Evolutionary conservation across 2,797 vertebrate species (phyloP).

Genomic region (Danio aesculapii): DNA sequence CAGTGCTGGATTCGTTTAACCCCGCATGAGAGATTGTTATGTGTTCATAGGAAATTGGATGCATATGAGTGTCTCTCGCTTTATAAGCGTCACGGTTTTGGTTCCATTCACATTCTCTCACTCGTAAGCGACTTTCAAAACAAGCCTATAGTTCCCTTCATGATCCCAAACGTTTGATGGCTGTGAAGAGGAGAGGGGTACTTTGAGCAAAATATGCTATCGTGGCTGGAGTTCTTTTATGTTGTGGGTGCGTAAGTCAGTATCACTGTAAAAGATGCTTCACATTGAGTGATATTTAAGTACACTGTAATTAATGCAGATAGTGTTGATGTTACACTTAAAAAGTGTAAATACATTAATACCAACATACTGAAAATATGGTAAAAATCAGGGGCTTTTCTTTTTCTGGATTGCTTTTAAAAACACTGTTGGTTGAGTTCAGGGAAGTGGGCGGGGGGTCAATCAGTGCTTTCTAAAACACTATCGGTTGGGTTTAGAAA

Average conservation of each 20-base stretch:
- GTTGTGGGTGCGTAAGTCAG: neutral
- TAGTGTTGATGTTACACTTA: neutral
- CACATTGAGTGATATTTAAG: neutral
- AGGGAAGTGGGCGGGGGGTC: too few relatives aligned
- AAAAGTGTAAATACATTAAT: neutral
- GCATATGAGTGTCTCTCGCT: conserved; percentile 44
- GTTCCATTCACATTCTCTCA: conserved; percentile 24
- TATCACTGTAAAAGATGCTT: neutral
- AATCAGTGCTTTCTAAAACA: too few relatives aligned
- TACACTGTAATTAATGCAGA: neutral
- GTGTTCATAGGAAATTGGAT: conserved; percentile 50
- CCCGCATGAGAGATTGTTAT: conserved; percentile 51
- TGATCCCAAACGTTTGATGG: conserved; percentile 1
- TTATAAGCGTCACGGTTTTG: conserved; percentile 21
- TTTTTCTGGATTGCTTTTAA: too few relatives aligned
- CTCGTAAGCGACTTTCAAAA: conserved; percentile 31
- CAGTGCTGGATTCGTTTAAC: conserved; percentile 42
- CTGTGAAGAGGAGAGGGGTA: neutral
- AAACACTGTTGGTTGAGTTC: too few relatives aligned
- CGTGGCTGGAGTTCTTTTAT: neutral
- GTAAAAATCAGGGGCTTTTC: too few relatives aligned
- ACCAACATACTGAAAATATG: too few relatives aligned
- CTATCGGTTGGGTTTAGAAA: too few relatives aligned
- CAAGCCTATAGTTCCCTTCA: conserved; percentile 21
- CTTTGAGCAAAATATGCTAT: neutral